Evolutionary conservation across 2,797 vertebrate genomes (phyloP), one percentile per base, ranked within the genome.

Genomic region (Ptychobarbus kaznakovi): DNA sequence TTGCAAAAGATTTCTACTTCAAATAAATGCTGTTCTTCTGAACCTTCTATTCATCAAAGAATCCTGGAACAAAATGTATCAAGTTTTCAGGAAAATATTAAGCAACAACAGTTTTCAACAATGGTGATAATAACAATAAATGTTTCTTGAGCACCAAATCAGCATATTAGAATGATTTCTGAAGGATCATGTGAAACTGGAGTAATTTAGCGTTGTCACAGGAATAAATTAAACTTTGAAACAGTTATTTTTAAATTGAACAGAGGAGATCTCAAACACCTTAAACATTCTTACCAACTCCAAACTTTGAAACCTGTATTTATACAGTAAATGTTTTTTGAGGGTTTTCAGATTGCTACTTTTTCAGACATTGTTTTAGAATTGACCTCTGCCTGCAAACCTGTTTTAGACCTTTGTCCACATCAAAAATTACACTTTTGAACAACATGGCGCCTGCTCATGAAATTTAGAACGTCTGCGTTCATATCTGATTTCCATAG

Each of bases 401-500:
- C 38, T 12, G 15, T 25, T 63, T 38, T 80, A 68, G 68, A 38
- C 18, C 44, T 35, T 16, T 11, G 4, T 68, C 44, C 8, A 65
- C 38, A 20, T 11, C 16, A n/a, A 49, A 79, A 80, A 28, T 42
- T 3, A 44, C 6, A 9, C 13, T 42, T 79, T 25, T 44, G 7
- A 4, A n/a, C 44, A 51, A 51, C 20, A 69, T n/a, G 42, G 79
- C 44, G 65, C 32, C 79, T 18, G 4, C 44, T 81, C 65, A n/a
- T 58, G 35, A 72, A 42, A 18, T 80, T 66, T 80, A 12, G 15
- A 56, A 61, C 3, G 3, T 51, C 89, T 79, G 85, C 35, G 85
- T 90, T 87, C 87, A 91, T 91, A 84, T 87, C 85, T 49, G 78
- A 86, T 80, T 82, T 86, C 68, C 72, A 87, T 84, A 73, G 22